Evolutionary conservation across 2,888 invertebrate species (phyloP).

Genomic region (Cosmia pyralina): DNA sequence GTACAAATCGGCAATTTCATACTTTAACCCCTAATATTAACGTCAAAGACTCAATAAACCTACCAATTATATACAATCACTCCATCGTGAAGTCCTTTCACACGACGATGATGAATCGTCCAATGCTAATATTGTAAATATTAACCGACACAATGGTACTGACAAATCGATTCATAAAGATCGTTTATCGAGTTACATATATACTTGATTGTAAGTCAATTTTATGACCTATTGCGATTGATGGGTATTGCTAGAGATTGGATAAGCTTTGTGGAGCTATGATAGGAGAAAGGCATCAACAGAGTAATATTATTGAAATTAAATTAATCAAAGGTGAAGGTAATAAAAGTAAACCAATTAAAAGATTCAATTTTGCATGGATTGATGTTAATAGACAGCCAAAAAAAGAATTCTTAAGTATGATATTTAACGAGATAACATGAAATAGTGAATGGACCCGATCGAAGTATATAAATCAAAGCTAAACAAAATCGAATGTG

Average conservation of each 20-base stretch:
- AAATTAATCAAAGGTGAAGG: slow-evolving; percentile 17
- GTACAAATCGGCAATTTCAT: no score
- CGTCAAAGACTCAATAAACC: slow-evolving; percentile 15
- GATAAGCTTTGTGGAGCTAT: slow-evolving; percentile 6
- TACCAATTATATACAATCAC: slow-evolving; percentile 1
- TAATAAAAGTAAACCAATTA: slow-evolving; percentile 10
- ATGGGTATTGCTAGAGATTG: slow-evolving; percentile 29
- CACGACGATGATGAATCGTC: slow-evolving; percentile 60
- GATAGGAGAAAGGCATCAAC: slow-evolving; percentile 15
- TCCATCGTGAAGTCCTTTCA: slow-evolving; percentile 63
- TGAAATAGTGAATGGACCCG: background rate
- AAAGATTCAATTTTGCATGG: background rate
- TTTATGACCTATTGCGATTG: slow-evolving; percentile 56
- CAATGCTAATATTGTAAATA: slow-evolving; percentile 57
- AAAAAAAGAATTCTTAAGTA: no score
- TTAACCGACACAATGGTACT: slow-evolving; percentile 61
- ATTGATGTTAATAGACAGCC: no score
- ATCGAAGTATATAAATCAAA: background rate
- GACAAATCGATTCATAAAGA: slow-evolving; percentile 61
- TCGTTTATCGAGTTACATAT: slow-evolving; percentile 55
- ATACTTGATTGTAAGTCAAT: slow-evolving; percentile 53
- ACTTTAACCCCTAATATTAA: no score
- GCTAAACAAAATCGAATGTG: background rate
- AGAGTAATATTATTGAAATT: background rate
- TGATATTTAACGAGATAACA: background rate